These are phyloP conservation scores for Spizaetus ornatus DNA, from an alignment of 2,113 vertebrate genomes.

Conservation along the genomic window DNA sequence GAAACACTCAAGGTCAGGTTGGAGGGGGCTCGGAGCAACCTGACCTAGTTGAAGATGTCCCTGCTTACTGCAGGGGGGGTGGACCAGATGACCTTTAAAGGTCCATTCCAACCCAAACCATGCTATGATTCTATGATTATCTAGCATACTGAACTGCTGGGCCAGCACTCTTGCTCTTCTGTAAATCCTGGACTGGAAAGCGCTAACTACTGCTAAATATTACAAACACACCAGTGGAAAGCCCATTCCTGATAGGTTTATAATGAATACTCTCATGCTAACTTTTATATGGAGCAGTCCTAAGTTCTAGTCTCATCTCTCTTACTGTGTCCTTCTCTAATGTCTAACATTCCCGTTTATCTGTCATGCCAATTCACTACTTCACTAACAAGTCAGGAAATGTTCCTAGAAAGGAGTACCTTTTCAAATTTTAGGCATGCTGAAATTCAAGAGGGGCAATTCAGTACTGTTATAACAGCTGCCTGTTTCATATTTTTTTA, in stretches of 20 bases:
- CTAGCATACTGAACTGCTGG: not conserved
- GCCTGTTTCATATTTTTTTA: not conserved
- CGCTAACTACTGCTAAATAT: not conserved
- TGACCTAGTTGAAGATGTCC: not conserved
- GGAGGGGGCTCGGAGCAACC: not conserved
- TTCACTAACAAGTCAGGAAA: not conserved
- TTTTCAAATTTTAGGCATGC: not conserved
- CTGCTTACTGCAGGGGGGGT: not conserved
- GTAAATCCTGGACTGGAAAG: not conserved
- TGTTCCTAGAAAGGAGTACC: not conserved
- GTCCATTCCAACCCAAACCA: not conserved
- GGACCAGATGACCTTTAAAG: not conserved
- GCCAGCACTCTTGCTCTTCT: not conserved
- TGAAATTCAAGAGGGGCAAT: not conserved
- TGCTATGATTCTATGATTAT: not conserved
- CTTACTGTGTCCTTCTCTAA: not conserved
- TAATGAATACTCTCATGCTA: not conserved
- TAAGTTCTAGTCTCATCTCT: not conserved
- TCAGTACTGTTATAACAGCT: not conserved
- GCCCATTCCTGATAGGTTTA: not conserved
- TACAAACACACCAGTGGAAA: not conserved
- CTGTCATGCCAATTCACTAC: rapidly evolving
- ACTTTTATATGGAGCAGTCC: not conserved
- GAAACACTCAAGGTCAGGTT: not conserved
- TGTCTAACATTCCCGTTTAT: not conserved